Evolutionary conservation across 2,113 vertebrate species (phyloP), one percentile per base, ranked within the genome.

Genomic region (Hymenochirus boettgeri): DNA sequence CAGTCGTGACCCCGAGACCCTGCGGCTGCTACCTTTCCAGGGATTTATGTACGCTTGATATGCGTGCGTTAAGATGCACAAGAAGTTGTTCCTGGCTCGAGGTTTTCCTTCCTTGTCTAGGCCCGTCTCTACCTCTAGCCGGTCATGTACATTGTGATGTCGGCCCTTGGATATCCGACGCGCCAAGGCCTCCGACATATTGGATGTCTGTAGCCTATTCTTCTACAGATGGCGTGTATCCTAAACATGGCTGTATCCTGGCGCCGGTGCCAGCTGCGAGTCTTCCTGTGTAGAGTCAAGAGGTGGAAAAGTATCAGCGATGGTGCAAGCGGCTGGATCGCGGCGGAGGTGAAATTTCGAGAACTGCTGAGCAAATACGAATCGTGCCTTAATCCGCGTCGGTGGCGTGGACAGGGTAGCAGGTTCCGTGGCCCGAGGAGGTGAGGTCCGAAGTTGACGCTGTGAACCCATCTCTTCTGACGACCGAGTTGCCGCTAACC

Each of bases 161-260:
- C n/a, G 93, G 93, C 93, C 93, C 3, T 84, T 94, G 35, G 89
- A 96, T 82, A 79, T 95, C 47, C 79, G 94, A 13, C 80, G 87
- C 54, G 87, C 89, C 0, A 85, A 84, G 18, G 77, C 82, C 53
- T 83, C 85, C 0, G 86, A 87, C 71, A 90, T 87, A 0, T 81
- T 91, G 72, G 93, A 95, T 0, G 88, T 96, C 52, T 93, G 93
- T 61, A 92, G 93, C 69, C 91, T 96, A 25, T 95, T 96, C 71
- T 95, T 45, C 83, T 96, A 54, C 93, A 96, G 81, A 95, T 96
- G 92, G 93, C 93, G 2, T 95, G 93, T 9, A 89, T 96, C 56
- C 82, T 96, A 55, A 91, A 91, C 85, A 96, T 96, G 93, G 90
- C 91, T 47, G 81, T 27, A 63, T 85, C 88, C n/a, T 96, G 93